These are phyloP conservation scores for Aporophyla lueneburgensis DNA, from an alignment of 2,888 invertebrate genomes.

Conservation along the genomic window DNA sequence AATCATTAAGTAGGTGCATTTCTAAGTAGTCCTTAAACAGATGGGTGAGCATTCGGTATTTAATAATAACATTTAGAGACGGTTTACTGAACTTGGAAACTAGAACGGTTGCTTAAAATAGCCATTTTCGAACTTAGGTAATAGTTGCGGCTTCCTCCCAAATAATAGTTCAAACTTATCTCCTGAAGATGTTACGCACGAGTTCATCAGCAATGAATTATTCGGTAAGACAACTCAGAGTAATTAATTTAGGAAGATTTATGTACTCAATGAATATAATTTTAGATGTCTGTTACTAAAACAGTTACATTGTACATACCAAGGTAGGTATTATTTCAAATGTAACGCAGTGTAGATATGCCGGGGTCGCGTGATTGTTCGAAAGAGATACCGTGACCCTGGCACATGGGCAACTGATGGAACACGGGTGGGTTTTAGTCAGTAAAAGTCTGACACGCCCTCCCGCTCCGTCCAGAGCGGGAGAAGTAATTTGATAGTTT, in stretches of 20 bases:
- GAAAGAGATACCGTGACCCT: no score
- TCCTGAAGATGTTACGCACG: not conserved
- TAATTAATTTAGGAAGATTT: not conserved
- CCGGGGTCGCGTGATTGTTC: no score
- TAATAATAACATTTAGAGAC: not conserved
- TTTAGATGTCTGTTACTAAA: no score
- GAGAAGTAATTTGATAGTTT: no score
- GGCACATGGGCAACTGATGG: no score
- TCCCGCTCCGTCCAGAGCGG: no score
- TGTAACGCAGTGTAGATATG: no score
- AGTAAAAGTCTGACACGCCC: no score
- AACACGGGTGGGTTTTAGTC: no score
- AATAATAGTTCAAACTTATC: not conserved
- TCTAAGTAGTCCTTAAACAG: not conserved
- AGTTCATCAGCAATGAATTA: not conserved
- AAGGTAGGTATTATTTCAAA: no score
- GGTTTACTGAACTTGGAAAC: not conserved
- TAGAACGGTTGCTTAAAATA: not conserved
- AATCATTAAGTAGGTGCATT: not conserved
- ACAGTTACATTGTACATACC: no score
- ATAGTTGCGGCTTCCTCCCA: not conserved
- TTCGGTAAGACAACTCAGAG: not conserved
- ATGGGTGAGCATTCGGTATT: not conserved
- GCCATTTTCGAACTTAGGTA: not conserved
- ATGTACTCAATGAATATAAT: no score